These are phyloP conservation scores for Nowickia ferox DNA, from an alignment of 2,888 invertebrate species.

Conservation along the genomic window DNA sequence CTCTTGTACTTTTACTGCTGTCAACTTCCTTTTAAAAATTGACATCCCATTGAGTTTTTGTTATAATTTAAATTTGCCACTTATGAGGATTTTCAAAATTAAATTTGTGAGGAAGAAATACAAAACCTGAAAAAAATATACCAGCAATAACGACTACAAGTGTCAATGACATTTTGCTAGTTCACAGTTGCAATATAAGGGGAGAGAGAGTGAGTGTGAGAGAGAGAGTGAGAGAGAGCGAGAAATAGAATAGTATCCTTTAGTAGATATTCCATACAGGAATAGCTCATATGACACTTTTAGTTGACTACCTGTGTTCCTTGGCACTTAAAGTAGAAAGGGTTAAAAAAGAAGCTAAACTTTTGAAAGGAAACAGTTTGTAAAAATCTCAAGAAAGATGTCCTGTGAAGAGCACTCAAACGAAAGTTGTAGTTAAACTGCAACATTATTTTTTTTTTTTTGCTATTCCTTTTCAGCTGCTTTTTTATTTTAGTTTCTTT, in stretches of 20 bases:
- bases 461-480: conserved; percentile 8
- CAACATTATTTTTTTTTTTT: conserved; percentile 37
- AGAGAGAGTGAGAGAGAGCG: conserved; percentile 1
- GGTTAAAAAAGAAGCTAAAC: conserved; percentile 6
- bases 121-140: background rate
- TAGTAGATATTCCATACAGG: background rate
- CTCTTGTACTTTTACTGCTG: conserved; percentile 11
- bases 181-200: conserved; percentile 24
- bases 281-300: background rate
- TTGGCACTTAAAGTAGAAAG: background rate
- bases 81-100: conserved; percentile 38
- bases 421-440: conserved; percentile 57
- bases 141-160: conserved; percentile 72
- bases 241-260: conserved; percentile 10
- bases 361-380: conserved; percentile 11
- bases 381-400: conserved; percentile 62
- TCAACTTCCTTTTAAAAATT: background rate
- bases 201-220: conserved; percentile 9
- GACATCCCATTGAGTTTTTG: conserved; percentile 29
- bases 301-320: conserved; percentile 17
- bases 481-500: background rate
- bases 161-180: conserved; percentile 78
- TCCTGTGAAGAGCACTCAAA: conserved; percentile 57
- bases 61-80: conserved; percentile 58
- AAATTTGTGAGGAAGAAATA: conserved; percentile 47